Evolutionary conservation across 2,888 invertebrate genomes (phyloP).

Genomic region (Chloromyia formosa): DNA sequence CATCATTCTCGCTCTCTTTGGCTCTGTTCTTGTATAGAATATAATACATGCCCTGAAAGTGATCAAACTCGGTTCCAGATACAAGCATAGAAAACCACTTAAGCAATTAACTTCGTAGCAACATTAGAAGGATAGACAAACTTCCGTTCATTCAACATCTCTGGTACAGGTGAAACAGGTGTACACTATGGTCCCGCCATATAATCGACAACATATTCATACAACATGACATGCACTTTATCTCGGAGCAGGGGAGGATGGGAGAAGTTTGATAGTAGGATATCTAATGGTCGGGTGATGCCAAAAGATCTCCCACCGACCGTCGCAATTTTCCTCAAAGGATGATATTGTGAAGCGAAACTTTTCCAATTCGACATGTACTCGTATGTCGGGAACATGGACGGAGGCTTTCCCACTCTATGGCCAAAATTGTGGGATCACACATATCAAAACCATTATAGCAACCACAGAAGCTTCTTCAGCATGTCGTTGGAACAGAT

Average conservation of each 20-base stretch:
- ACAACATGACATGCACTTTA: too few species aligned
- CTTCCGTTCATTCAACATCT: constrained; percentile 15
- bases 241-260: too few species aligned
- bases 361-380: constrained; percentile 31
- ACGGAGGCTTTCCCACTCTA: not conserved
- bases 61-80: constrained; percentile 28
- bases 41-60: constrained; percentile 30
- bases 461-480: constrained; percentile 8
- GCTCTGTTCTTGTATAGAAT: not conserved
- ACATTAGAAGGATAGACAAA: constrained; percentile 38
- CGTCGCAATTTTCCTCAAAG: too few species aligned
- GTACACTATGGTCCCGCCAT: not conserved
- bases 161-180: constrained; percentile 26
- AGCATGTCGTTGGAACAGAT: not conserved
- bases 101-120: constrained; percentile 42
- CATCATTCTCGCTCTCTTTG: not conserved
- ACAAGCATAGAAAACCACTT: constrained; percentile 41
- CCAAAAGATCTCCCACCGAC: too few species aligned
- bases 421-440: constrained; percentile 32
- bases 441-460: constrained; percentile 20
- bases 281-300: too few species aligned
- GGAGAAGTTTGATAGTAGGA: too few species aligned
- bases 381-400: too few species aligned
- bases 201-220: too few species aligned
- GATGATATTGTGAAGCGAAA: not conserved